Base-by-base conservation (phyloP, 2,797 vertebrate genomes). In the Hydrocynus forskahlii region DNA sequence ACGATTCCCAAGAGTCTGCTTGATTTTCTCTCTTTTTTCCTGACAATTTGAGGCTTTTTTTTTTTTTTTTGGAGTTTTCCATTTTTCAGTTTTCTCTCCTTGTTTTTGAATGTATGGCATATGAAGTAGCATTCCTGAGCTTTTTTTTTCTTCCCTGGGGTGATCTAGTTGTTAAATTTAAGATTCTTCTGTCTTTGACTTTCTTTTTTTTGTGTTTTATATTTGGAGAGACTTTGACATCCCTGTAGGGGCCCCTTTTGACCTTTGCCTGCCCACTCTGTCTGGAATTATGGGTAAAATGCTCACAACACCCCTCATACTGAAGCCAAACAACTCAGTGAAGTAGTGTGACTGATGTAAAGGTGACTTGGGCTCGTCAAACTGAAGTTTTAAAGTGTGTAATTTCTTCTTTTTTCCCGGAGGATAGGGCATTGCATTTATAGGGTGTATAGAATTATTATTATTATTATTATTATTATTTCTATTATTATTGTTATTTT, bases 351-450 rank as follows among this genome's bases (percentile, higher is more conserved):
- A 80, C 62, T 78, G 79, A 82, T 29, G 75, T 21, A 52, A 35
- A 29, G 14, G 29, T 52, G 23, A 64, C 69, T 60, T 25, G 81
- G 80, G 75, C 69, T 74, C 64, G 70, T 81, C 55, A 43, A 70
- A 75, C 19, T 75, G 69, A 74, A 25, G 74, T 63, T 76, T 83
- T 59, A 78, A 82, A 82, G 81, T 73, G 81, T 78, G 75, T 78
- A 82, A 48, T 48, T 48, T 78, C 45, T 82, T 82, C 35, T 35
- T 35, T 35, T 73, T 82, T 69, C 73, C 81, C 73, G 81, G 81
- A 78, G 62, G 72, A 73, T 76, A 78, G 81, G 81, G 75, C 81
- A 82, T 78, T 82, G 81, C 74, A 77, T 76, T 82, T 86, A 64
- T 77, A 78, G 81, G 70, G 54, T 77, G 6, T 82, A 82, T 73